Conservation (phyloP, 1,140 invertebrate species). For the Cecropterus lyciades region DNA sequence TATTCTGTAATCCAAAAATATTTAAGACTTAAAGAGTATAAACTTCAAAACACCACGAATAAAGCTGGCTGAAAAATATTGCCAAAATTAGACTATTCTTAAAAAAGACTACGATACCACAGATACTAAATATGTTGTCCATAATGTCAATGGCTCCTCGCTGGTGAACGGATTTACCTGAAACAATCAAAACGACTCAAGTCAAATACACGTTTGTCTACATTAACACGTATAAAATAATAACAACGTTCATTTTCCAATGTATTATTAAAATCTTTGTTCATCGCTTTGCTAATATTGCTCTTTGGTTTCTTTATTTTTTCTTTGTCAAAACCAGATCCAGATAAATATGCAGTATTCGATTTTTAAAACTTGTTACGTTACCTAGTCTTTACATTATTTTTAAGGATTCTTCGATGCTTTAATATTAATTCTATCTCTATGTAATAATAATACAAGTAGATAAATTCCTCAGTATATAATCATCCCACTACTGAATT, state of each 20-base stretch:
- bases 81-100: too few relatives aligned
- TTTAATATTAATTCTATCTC: too few relatives aligned
- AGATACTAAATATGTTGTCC: neutral
- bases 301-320: neutral
- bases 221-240: neutral
- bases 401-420: too few relatives aligned
- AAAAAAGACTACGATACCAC: neutral
- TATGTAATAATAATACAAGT: too few relatives aligned
- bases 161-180: constrained; percentile 16
- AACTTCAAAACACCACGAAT: too few relatives aligned
- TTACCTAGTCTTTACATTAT: too few relatives aligned
- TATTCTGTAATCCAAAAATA: too few relatives aligned
- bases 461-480: too few relatives aligned
- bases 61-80: too few relatives aligned
- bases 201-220: neutral
- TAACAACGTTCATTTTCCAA: neutral
- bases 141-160: neutral
- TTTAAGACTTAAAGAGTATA: too few relatives aligned
- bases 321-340: neutral
- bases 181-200: constrained; percentile 1
- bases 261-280: neutral
- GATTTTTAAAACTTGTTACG: too few relatives aligned
- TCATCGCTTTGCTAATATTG: neutral
- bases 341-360: neutral
- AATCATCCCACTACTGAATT: too few relatives aligned